These are phyloP conservation scores for Nephrotoma appendiculata DNA, from an alignment of 2,888 invertebrate species.

Conservation along the genomic window DNA sequence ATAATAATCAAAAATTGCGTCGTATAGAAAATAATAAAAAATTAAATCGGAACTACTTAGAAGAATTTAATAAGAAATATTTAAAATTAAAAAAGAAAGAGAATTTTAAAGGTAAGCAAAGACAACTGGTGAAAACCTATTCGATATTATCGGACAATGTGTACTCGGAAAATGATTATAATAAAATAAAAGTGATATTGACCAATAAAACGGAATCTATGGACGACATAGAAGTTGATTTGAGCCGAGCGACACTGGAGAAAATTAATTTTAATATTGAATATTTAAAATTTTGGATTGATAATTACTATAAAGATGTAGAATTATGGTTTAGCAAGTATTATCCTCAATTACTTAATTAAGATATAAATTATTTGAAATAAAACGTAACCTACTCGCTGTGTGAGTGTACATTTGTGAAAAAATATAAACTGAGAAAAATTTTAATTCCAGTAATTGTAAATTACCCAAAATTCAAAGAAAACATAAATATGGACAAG, in stretches of 20 bases:
- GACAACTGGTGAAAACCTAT: background rate
- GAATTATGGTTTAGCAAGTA: background rate
- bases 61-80: background rate
- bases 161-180: background rate
- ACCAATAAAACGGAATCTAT: background rate
- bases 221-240: background rate
- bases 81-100: background rate
- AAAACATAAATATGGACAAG: no score
- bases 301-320: background rate
- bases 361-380: background rate
- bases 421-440: no score
- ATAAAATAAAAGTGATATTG: background rate
- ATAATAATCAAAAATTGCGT: background rate
- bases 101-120: background rate
- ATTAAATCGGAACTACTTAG: background rate
- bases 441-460: no score
- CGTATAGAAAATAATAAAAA: background rate
- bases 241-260: background rate
- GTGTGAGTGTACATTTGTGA: no score
- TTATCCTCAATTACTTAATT: background rate
- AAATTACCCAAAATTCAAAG: no score
- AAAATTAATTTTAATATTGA: background rate
- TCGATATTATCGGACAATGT: background rate
- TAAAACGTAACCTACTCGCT: no score
- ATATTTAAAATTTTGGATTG: background rate